These are phyloP conservation scores for Cepaea hortensis DNA, from an alignment of 2,888 invertebrate species.

Conservation along the genomic window DNA sequence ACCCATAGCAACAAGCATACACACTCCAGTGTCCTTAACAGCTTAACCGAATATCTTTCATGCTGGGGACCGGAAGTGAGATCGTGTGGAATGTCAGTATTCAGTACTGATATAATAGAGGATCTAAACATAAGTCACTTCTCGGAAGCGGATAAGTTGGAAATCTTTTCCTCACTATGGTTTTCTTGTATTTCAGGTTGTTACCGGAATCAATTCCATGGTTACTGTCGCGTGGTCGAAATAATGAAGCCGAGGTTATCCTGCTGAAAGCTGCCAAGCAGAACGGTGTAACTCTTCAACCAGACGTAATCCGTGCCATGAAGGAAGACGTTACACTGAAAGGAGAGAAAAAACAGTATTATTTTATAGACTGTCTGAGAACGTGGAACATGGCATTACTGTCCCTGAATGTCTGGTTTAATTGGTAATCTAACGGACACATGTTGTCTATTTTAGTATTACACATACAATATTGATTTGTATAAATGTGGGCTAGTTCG, in stretches of 20 bases:
- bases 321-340: constrained; percentile 41
- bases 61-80: too few species aligned
- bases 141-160: too few species aligned
- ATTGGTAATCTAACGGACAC: constrained; percentile 53
- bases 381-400: constrained; percentile 52
- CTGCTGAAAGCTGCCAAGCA: constrained; percentile 86
- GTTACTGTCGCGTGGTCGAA: constrained; percentile 88
- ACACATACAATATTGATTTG: too few species aligned
- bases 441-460: neutral
- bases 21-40: too few species aligned
- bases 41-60: too few species aligned
- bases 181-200: constrained; percentile 9
- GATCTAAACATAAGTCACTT: too few species aligned
- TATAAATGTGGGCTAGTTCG: too few species aligned
- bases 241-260: constrained; percentile 88
- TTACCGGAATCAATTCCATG: constrained; percentile 93
- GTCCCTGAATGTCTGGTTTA: constrained; percentile 60
- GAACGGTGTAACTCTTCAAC: constrained; percentile 79
- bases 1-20: too few species aligned
- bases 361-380: constrained; percentile 51
- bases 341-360: constrained; percentile 41
- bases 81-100: too few species aligned
- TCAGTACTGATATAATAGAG: too few species aligned
- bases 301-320: constrained; percentile 45
- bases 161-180: too few species aligned